phyloP scores from a whole-genome alignment of 1,140 invertebrate species.

The Nephotettix cincticeps region DNA sequence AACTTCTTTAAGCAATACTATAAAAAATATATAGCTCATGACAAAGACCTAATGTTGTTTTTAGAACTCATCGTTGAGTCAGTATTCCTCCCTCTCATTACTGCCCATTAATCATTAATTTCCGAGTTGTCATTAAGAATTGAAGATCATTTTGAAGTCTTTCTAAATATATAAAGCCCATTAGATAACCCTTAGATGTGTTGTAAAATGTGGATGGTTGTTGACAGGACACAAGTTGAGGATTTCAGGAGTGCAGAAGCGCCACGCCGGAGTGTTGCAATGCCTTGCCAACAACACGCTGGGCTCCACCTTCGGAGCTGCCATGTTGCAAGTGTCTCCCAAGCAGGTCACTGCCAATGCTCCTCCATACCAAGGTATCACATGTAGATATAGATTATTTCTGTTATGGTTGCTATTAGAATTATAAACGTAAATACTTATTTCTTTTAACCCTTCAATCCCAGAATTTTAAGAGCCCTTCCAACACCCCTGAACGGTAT shows the following conservation, averaged over 20 bases:
- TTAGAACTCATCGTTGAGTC: background rate
- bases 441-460: too few relatives aligned
- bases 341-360: slow-evolving; percentile 61
- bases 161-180: too few relatives aligned
- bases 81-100: slow-evolving; percentile 44
- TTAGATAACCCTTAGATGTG: too few relatives aligned
- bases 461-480: too few relatives aligned
- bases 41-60: background rate
- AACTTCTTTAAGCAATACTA: too few relatives aligned
- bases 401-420: too few relatives aligned
- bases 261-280: slow-evolving; percentile 84
- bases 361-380: background rate
- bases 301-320: slow-evolving; percentile 63
- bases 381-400: too few relatives aligned
- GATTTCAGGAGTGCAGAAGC: slow-evolving; percentile 70
- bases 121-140: too few relatives aligned
- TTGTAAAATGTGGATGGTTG: too few relatives aligned
- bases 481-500: too few relatives aligned
- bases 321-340: slow-evolving; percentile 69
- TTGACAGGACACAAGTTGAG: slow-evolving; percentile 55
- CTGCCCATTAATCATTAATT: background rate
- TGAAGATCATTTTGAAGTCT: too few relatives aligned
- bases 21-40: background rate
- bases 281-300: slow-evolving; percentile 84
- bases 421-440: too few relatives aligned